Conservation (phyloP, 2,888 invertebrate species). For the Trileptium ribeirensis region DNA sequence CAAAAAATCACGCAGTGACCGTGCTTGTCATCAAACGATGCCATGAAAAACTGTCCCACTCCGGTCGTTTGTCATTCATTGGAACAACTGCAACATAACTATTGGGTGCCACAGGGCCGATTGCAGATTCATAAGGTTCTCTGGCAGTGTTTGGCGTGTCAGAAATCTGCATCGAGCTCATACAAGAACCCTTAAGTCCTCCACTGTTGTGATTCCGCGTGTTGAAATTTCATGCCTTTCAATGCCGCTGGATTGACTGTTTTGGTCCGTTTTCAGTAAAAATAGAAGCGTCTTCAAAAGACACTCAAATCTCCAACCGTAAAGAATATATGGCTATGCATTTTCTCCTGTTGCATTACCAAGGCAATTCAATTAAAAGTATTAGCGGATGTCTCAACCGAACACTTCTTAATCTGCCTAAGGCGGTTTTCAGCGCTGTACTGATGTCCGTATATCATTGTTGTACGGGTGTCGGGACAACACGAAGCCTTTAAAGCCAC, state of each 20-base stretch:
- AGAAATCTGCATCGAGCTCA: not conserved
- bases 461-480: no score
- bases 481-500: no score
- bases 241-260: not conserved
- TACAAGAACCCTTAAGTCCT: not conserved
- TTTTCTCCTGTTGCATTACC: not conserved
- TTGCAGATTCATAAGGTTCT: not conserved
- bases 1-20: not conserved
- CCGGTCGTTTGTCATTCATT: not conserved
- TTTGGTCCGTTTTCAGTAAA: not conserved
- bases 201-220: not conserved
- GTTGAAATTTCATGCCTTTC: not conserved
- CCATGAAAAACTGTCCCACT: not conserved
- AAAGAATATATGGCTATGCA: not conserved
- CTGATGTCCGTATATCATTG: no score
- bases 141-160: not conserved
- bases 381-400: not conserved
- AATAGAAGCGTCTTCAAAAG: no score
- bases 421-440: no score
- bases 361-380: not conserved
- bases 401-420: not conserved
- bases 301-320: not conserved
- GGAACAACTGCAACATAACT: not conserved
- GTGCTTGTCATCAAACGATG: not conserved
- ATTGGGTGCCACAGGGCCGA: not conserved